Evolutionary conservation across 2,113 vertebrate species (phyloP).

Genomic region (Psilopsiagon aymara): DNA sequence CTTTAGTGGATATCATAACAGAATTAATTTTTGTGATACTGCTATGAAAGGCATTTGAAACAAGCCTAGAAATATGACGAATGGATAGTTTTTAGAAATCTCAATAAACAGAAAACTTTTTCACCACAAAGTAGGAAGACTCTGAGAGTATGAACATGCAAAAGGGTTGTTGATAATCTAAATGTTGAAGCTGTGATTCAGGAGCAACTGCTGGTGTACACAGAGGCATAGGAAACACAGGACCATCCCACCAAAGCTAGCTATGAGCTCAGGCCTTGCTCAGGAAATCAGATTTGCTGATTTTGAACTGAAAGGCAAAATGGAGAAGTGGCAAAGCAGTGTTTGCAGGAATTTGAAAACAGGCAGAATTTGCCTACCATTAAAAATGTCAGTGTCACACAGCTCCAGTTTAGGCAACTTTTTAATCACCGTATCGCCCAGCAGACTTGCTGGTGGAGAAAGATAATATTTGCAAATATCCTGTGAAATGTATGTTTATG

Average conservation of each 20-base stretch:
- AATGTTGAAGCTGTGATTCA: neutral
- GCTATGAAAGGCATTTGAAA: neutral
- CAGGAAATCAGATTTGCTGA: neutral
- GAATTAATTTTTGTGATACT: neutral
- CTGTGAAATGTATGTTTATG: neutral
- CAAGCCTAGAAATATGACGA: neutral
- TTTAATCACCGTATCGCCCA: neutral
- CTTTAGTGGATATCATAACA: neutral
- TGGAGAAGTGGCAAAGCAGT: neutral
- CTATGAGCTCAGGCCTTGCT: neutral
- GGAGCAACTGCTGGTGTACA: neutral
- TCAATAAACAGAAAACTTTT: neutral
- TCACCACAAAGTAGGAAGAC: neutral
- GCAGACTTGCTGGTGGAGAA: neutral
- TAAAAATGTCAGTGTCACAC: neutral
- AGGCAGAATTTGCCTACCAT: accelerated
- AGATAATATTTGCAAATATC: too few relatives aligned
- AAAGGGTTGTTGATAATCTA: neutral
- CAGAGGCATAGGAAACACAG: neutral
- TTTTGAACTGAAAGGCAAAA: neutral
- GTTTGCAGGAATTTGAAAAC: neutral
- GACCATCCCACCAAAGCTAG: neutral
- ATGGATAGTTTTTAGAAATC: neutral
- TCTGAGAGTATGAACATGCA: accelerated
- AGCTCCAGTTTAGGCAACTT: neutral